Evolutionary conservation across 2,113 vertebrate genomes (phyloP), one percentile per base, ranked within the genome.

Genomic region (Hydrochoerus hydrochaeris): DNA sequence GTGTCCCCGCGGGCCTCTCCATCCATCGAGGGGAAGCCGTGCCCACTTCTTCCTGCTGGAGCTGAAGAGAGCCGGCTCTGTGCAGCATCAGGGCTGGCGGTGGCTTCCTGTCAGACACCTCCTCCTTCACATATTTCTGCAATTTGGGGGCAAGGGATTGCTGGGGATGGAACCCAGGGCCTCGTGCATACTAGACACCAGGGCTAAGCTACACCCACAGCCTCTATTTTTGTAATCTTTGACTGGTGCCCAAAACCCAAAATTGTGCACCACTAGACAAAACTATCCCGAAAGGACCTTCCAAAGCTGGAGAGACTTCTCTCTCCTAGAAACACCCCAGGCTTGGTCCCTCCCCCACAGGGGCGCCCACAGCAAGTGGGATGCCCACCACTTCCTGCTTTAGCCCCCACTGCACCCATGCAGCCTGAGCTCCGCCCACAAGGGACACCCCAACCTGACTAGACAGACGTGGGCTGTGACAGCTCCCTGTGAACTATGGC

Each of bases 401-500:
- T 57, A 67, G 20, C 54, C n/a, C 62, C 75, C 73, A 77, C 32
- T 30, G 24, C 57, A 65, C 20, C 32, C 32, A 26, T 12, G 30
- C 46, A 82, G 82, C 35, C 62, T 35, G 32, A 78, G 60, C 38
- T 41, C 88, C 35, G 63, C 24, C 52, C 85, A n/a, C 8, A 16
- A 46, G 63, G 44, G 71, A 35, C 5, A 3, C 19, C 62, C 26
- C 14, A n/a, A 85, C 22, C 78, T 88, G 65, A 85, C 65, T 62
- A 71, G 26, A n/a, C 57, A 32, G 1, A 13, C 0, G 44, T 52
- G 65, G 60, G 24, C 14, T 46, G 85, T 9, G 24, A 28, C 20
- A 0, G 0, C 12, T 60, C 17, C 58, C 35, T 69, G 46, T 7
- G 78, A 77, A 44, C 10, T 0, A 0, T 1, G 3, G 26, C 49